Conservation (phyloP, 2,888 invertebrate genomes). For the Liopterus haemorrhoidalis region DNA sequence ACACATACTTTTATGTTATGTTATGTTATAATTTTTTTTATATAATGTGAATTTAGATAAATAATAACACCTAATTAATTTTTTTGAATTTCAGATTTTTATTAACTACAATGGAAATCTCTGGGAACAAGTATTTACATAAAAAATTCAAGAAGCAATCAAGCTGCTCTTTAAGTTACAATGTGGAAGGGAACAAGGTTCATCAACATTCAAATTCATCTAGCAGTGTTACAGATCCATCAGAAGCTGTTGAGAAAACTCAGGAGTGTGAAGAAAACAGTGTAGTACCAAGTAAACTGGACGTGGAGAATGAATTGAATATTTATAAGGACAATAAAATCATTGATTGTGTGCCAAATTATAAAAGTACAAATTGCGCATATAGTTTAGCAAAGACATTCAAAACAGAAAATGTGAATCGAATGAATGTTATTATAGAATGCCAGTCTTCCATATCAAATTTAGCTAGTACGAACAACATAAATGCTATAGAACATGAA, state of each 20-base stretch:
- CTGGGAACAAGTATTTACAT: constrained; percentile 68
- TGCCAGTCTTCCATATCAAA: constrained; percentile 46
- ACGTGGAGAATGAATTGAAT: constrained; percentile 30
- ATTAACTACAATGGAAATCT: constrained; percentile 44
- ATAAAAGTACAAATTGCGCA: constrained; percentile 41
- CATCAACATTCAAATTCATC: constrained; percentile 38
- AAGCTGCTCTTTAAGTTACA: constrained; percentile 51
- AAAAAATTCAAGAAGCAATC: constrained; percentile 87
- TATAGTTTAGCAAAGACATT: constrained; percentile 26
- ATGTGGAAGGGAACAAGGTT: constrained; percentile 38
- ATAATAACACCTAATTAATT: too few relatives aligned
- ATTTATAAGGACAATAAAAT: constrained; percentile 35
- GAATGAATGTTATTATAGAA: constrained; percentile 16
- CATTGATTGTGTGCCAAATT: constrained; percentile 40
- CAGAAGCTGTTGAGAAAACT: constrained; percentile 27
- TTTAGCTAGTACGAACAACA: constrained; percentile 18
- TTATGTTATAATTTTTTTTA: too few relatives aligned
- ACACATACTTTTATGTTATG: too few relatives aligned
- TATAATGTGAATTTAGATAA: too few relatives aligned
- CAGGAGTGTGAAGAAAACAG: constrained; percentile 29
- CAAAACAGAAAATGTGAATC: background rate
- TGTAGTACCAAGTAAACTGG: constrained; percentile 26
- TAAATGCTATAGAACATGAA: constrained; percentile 8
- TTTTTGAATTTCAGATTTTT: too few relatives aligned
- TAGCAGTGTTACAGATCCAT: constrained; percentile 21